These are phyloP conservation scores for Odontocerum albicorne DNA, from an alignment of 2,888 invertebrate species.

Conservation along the genomic window DNA sequence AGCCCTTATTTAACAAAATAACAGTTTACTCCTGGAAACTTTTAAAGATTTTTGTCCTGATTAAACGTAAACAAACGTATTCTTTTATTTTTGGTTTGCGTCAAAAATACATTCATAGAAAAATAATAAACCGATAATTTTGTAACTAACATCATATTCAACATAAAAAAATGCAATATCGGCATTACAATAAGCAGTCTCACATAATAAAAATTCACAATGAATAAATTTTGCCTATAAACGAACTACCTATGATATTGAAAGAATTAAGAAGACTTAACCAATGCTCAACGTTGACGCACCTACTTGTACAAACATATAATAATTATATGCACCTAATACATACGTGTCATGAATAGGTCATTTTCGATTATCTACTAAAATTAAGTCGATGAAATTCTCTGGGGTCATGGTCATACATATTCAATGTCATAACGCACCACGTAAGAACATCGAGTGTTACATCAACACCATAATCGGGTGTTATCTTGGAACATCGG, in stretches of 20 bases:
- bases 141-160: slow-evolving; percentile 26
- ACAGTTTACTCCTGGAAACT: no score
- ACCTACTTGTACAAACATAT: slow-evolving; percentile 14
- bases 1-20: no score
- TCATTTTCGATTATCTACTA: slow-evolving; percentile 17
- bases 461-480: slow-evolving; percentile 1
- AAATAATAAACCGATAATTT: slow-evolving; percentile 19
- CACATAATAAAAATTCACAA: slow-evolving; percentile 43
- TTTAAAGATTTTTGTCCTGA: no score
- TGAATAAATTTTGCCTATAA: slow-evolving; percentile 34
- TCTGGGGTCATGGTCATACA: slow-evolving; percentile 25
- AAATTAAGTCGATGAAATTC: slow-evolving; percentile 20
- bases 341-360: slow-evolving; percentile 30
- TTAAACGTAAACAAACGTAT: no score
- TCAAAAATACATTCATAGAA: slow-evolving; percentile 25
- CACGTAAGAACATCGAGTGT: slow-evolving; percentile 9
- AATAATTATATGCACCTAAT: background rate
- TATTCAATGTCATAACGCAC: slow-evolving; percentile 21
- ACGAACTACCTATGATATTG: slow-evolving; percentile 34
- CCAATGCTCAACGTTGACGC: slow-evolving; percentile 14
- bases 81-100: slow-evolving; percentile 27
- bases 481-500: background rate
- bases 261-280: slow-evolving; percentile 31
- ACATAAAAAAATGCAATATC: slow-evolving; percentile 31
- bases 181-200: slow-evolving; percentile 58